phyloP scores from a whole-genome alignment of 1,140 invertebrate species.

The Microplitis mediator region DNA sequence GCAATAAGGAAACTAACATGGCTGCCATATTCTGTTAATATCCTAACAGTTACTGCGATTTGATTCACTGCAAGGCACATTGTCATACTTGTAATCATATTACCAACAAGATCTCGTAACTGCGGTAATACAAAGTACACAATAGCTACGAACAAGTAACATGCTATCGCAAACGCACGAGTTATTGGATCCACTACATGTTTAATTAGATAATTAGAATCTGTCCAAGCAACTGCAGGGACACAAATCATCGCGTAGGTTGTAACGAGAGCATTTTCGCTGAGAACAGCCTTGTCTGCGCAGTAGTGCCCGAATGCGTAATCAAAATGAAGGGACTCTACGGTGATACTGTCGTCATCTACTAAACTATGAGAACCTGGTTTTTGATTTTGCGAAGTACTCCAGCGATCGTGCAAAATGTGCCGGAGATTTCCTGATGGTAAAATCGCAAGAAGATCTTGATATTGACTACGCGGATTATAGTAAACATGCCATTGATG shows the following conservation, averaged over 20 bases:
- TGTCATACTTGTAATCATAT: constrained; percentile 80
- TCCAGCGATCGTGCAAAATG: constrained; percentile 64
- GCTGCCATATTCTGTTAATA: constrained; percentile 79
- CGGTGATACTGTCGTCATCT: constrained; percentile 47
- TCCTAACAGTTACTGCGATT: constrained; percentile 76
- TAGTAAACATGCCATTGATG: constrained; percentile 77
- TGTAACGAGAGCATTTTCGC: constrained; percentile 54
- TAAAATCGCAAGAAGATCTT: constrained; percentile 70
- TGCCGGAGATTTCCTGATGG: constrained; percentile 74
- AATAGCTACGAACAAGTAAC: constrained; percentile 76
- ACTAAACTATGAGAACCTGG: constrained; percentile 38
- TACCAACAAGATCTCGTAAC: constrained; percentile 79
- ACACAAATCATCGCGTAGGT: constrained; percentile 77
- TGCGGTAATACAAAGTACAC: constrained; percentile 85
- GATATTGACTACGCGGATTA: constrained; percentile 65
- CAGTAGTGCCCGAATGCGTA: constrained; percentile 78
- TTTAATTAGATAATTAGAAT: constrained; percentile 73
- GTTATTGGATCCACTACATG: constrained; percentile 78
- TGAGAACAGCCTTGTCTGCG: constrained; percentile 71
- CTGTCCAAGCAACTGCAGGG: constrained; percentile 73
- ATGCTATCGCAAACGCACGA: constrained; percentile 72
- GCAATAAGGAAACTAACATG: constrained; percentile 79
- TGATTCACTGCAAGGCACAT: constrained; percentile 77
- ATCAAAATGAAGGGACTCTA: constrained; percentile 67
- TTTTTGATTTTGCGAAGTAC: not conserved